Base-by-base conservation (phyloP, 2,888 invertebrate genomes). In the Chaetoderma sp. region DNA sequence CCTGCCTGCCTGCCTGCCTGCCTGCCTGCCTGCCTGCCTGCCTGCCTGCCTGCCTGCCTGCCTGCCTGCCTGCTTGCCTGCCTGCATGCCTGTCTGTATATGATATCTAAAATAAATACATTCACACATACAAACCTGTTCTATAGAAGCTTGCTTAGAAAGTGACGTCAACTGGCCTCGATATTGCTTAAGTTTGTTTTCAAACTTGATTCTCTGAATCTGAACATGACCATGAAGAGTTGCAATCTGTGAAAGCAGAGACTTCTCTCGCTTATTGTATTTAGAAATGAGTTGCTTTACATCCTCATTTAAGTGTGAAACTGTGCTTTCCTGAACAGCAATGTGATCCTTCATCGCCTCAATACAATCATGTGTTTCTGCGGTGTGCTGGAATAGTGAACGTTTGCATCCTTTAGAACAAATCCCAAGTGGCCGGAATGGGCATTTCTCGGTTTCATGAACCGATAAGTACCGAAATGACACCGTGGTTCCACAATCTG, bases 381-480 rank as follows among this genome's bases (percentile, higher is more conserved):
- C 50, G 13, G 63, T 58, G 52, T 72, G 66, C 5, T 70, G 70
- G 5, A 71, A 42, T 18, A 79, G 58, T 2, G 72, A 63, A 30
- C 76, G 65, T 2, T 74, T 76, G 59, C 81, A 80, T 16, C 80
- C 79, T 18, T 73, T 64, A 32, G 72, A 70, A 63, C 81, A 80
- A 42, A 76, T 67, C n/a, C 78, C 78, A 10, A 74, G 71, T 10
- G 76, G 74, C 18, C 77, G 68, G 56, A 67, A 76, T 5, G 67
- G 59, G 55, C 79, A 79, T 47, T 69, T 67, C 28, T 71, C 66
- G 13, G 65, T 59, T 66, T 78, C 75, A 67, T 80, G 79, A 27
- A 52, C 30, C 23, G 56, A 63, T 52, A 75, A 49, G 13, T 76
- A 73, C 36, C 68, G 69, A 10, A 56, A 47, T 13, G 64, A 61